A percentile compares a stretch with the other conserved stretches of the same genome.
These are phyloP conservation scores for Rhodinocichla rosea DNA, from an alignment of 2,113 vertebrate species.

Conservation along the genomic window DNA sequence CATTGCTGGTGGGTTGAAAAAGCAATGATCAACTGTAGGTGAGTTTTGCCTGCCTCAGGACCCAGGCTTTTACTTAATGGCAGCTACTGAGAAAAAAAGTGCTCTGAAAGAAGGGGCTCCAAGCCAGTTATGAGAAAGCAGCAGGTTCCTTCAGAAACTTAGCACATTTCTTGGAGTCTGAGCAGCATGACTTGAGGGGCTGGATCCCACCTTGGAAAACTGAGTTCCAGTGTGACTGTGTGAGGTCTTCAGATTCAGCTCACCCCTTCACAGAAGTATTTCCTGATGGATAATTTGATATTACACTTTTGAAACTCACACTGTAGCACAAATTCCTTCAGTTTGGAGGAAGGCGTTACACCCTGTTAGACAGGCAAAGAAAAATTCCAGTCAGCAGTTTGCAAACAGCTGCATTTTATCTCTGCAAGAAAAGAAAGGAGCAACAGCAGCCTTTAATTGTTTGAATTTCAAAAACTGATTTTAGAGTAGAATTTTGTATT, in stretches of 20 bases:
- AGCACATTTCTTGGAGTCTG: background rate
- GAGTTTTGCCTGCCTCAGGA: background rate
- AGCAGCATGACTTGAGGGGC: rapidly evolving
- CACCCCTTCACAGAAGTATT: background rate
- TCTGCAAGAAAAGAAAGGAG: background rate
- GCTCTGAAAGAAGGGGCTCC: background rate
- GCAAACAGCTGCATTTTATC: background rate
- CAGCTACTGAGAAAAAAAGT: background rate
- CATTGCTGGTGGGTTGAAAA: background rate
- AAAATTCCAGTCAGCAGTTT: background rate
- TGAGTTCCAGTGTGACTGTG: background rate
- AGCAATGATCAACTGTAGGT: background rate
- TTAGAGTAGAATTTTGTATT: background rate
- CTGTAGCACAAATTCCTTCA: background rate
- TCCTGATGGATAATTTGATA: background rate
- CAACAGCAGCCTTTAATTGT: background rate
- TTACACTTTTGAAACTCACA: background rate
- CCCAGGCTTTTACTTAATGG: background rate
- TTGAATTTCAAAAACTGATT: background rate
- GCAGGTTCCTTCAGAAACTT: background rate
- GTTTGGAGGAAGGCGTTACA: background rate
- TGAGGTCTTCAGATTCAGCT: background rate
- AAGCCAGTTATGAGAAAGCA: background rate
- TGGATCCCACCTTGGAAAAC: background rate
- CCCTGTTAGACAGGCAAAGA: background rate